phyloP scores from a whole-genome alignment of 2,797 vertebrate genomes.

The Hemibagrus guttatus region DNA sequence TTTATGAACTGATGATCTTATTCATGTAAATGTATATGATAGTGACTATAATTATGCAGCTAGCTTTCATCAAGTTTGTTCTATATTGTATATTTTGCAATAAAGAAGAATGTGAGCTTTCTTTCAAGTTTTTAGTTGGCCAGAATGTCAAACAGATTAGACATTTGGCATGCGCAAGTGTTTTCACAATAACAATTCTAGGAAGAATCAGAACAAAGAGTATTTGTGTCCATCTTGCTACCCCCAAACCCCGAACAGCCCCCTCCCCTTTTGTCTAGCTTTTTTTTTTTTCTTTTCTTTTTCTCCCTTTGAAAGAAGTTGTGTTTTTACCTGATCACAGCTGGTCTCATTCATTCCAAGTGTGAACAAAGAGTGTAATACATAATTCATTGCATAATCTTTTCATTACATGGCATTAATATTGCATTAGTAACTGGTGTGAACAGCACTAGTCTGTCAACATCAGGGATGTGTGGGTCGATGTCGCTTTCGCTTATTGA shows the following conservation, averaged over 20 bases:
- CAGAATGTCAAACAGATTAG: background rate
- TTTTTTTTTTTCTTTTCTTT: background rate
- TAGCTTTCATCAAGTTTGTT: background rate
- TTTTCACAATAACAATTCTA: slow-evolving; percentile 16
- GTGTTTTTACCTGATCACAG: slow-evolving; percentile 22
- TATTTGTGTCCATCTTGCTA: background rate
- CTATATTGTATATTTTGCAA: slow-evolving; percentile 6
- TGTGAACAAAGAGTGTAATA: background rate
- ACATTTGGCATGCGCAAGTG: slow-evolving; percentile 11
- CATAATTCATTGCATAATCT: slow-evolving; percentile 16
- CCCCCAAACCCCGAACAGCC: background rate
- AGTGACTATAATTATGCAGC: background rate
- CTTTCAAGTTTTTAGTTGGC: background rate
- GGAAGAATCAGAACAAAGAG: too few species aligned
- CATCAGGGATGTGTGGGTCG: background rate
- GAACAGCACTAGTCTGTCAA: slow-evolving; percentile 7
- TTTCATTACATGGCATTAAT: background rate
- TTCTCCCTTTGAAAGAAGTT: background rate
- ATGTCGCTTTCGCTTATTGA: background rate
- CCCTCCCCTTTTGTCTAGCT: background rate
- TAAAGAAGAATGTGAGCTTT: background rate
- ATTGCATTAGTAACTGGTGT: slow-evolving; percentile 10
- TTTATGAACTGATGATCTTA: background rate
- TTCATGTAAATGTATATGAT: slow-evolving; percentile 5
- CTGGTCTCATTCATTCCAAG: background rate